Base-by-base conservation (phyloP, 2,113 vertebrate genomes). In the Trochalopteron elliotii region DNA sequence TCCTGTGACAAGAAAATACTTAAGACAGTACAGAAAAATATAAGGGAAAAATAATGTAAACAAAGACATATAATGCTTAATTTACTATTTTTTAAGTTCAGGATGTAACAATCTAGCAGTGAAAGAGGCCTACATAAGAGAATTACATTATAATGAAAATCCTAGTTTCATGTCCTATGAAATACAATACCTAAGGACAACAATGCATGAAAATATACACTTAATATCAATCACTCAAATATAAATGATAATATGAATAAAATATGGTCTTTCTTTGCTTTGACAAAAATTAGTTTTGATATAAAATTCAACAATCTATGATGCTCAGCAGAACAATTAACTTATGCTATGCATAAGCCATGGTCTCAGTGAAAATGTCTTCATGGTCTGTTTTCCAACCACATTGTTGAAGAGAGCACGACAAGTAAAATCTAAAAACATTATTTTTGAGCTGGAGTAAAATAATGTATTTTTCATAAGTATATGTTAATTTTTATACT, bases 1-100 rank as follows among this genome's bases (percentile, higher is more conserved):
- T 93, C 91, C 67, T 83, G 72, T 87, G 93, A 97, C 89, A 82
- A 35, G 53, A 67, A 72, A 95, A 89, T 88, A 89, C 93, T 95
- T 93, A 90, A 97, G 91, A 94, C 42, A 45, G 68, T 21, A 59
- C 52, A 88, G 80, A 93, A 97, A 95, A 87, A 94, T 7, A 65
- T n/a, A 94, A 65, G 45, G 13, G 49, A 87, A 94, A 90, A 75
- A 92, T 45, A 91, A 91, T 45, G 95, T 69, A 72, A 96, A 95
- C 52, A 93, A 93, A 64, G 45, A 76, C 52, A 49, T 12, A 50
- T 30, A 69, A 56, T 76, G 30, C n/a, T 52, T 77, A 14, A 44
- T 39, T 67, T 77, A 42, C 40, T 85, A 70, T 23, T 75, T 78
- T 35, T 90, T 39, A 85, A 94, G 53, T 28, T 78, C 37, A 86